phyloP scores from a whole-genome alignment of 2,888 invertebrate genomes.

The Epinotia brunnichana region DNA sequence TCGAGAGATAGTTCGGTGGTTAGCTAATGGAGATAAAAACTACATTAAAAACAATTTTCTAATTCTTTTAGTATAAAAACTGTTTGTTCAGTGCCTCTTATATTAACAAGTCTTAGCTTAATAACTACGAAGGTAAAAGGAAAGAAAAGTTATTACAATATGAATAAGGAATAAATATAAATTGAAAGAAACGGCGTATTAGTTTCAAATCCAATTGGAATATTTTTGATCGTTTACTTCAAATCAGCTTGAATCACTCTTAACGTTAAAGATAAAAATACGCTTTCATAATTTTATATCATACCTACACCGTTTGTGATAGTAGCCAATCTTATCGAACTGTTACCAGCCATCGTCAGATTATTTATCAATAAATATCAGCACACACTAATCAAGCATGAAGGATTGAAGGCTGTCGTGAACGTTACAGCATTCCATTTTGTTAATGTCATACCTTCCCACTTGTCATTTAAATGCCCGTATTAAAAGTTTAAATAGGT shows the following conservation, averaged over 20 bases:
- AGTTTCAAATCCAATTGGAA: slow-evolving; percentile 5
- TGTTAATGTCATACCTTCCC: neutral
- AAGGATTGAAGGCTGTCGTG: slow-evolving; percentile 15
- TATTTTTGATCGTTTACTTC: neutral
- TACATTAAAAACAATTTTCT: slow-evolving; percentile 9
- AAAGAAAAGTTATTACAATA: neutral
- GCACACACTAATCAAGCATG: slow-evolving; percentile 19
- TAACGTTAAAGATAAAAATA: slow-evolving; percentile 1
- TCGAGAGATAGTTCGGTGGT: slow-evolving; percentile 16
- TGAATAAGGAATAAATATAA: neutral
- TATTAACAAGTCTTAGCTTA: too few relatives aligned
- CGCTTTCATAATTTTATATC: slow-evolving; percentile 16
- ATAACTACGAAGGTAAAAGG: too few relatives aligned
- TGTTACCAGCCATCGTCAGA: slow-evolving; percentile 25
- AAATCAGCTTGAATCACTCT: slow-evolving; percentile 2
- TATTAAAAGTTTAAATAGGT: neutral
- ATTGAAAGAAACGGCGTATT: neutral
- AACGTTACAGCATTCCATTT: slow-evolving; percentile 5
- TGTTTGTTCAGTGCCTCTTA: neutral
- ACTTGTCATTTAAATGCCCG: neutral
- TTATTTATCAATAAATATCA: slow-evolving; percentile 34
- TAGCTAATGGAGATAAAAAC: slow-evolving; percentile 21
- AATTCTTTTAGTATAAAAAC: neutral
- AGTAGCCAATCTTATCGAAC: slow-evolving; percentile 35
- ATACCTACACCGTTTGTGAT: slow-evolving; percentile 21